These are phyloP conservation scores for Pao palembangensis DNA, from an alignment of 2,113 vertebrate genomes.

Conservation along the genomic window DNA sequence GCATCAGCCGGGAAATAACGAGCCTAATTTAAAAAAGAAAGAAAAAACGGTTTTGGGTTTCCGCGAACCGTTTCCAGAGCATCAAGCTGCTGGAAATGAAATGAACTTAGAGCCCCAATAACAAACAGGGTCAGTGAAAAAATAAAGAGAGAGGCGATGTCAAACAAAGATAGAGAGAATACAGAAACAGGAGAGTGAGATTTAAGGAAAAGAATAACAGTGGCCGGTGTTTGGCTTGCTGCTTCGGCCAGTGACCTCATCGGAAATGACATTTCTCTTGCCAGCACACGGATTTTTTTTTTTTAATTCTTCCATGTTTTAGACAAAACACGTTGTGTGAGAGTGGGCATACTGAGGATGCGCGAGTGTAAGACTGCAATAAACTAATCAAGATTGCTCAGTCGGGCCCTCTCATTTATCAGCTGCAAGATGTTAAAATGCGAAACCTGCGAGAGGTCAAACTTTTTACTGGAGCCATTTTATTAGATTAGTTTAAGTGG, in stretches of 20 bases:
- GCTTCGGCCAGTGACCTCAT: constrained; percentile 40
- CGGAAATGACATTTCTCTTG: constrained; percentile 54
- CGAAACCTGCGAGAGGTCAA: constrained; percentile 26
- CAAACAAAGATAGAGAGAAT: constrained; percentile 45
- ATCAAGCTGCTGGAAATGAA: constrained; percentile 54
- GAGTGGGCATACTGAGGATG: constrained; percentile 1
- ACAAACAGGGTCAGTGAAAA: constrained; percentile 52
- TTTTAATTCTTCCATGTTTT: constrained; percentile 9
- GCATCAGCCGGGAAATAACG: constrained; percentile 8
- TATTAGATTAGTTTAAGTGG: constrained; percentile 60
- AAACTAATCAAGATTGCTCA: constrained; percentile 7
- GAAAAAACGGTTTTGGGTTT: constrained; percentile 48
- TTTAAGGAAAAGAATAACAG: constrained; percentile 51
- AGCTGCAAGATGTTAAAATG: constrained; percentile 25
- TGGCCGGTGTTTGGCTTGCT: constrained; percentile 42
- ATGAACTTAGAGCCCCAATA: constrained; percentile 48
- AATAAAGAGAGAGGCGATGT: constrained; percentile 51
- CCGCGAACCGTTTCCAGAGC: constrained; percentile 34
- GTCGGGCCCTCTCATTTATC: constrained; percentile 14
- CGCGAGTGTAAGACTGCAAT: constrained; percentile 1
- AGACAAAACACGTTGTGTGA: constrained; percentile 7
- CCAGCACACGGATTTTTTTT: constrained; percentile 2
- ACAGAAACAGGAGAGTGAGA: constrained; percentile 35
- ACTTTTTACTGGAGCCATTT: constrained; percentile 52
- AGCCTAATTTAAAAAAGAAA: constrained; percentile 18